phyloP scores from a whole-genome alignment of 2,113 vertebrate species.

The Numida meleagris region DNA sequence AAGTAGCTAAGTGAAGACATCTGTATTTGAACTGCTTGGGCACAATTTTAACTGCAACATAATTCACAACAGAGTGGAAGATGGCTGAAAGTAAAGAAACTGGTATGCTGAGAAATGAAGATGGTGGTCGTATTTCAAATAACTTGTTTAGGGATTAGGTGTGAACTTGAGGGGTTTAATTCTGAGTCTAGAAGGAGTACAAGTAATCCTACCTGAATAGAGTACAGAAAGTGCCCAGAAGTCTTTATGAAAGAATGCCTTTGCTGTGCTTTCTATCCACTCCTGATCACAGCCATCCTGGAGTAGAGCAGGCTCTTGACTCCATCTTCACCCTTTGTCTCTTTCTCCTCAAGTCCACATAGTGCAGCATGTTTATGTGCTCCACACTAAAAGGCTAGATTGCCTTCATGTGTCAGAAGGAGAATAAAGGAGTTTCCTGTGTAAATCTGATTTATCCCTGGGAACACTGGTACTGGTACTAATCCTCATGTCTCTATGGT shows the following conservation, averaged over 20 bases:
- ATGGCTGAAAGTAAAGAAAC: background rate
- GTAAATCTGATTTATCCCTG: background rate
- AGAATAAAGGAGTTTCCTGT: background rate
- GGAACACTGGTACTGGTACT: background rate
- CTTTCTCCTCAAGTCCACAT: accelerated
- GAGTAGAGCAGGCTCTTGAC: background rate
- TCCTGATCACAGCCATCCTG: background rate
- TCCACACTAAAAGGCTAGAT: background rate
- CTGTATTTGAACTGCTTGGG: background rate
- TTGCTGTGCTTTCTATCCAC: background rate
- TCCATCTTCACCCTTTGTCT: background rate
- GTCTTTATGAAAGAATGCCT: background rate
- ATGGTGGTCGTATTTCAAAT: background rate
- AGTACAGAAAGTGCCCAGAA: background rate
- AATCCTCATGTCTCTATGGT: background rate
- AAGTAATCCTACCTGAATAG: background rate
- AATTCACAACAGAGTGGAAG: background rate
- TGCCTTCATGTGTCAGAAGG: accelerated
- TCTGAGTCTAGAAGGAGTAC: background rate
- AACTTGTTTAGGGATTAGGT: background rate
- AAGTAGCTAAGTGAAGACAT: background rate
- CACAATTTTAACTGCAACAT: background rate
- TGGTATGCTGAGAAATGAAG: background rate
- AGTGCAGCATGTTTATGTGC: accelerated
- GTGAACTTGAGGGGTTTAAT: background rate